phyloP scores from a whole-genome alignment of 1,140 invertebrate species.

The Euglossa dilemma region DNA sequence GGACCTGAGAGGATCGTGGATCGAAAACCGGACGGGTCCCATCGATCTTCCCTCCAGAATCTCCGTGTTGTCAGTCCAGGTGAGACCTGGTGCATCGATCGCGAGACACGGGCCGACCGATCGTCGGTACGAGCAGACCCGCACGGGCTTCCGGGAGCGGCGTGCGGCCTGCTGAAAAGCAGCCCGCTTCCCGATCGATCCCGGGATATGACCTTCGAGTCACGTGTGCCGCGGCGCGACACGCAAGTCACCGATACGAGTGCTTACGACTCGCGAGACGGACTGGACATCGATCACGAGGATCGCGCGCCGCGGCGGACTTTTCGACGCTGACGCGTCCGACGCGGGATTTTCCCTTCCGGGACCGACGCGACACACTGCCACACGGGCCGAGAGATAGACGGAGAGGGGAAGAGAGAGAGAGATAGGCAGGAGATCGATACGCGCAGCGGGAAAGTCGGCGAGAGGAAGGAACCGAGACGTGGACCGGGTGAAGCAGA shows the following conservation, averaged over 20 bases:
- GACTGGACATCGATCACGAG: constrained; percentile 54
- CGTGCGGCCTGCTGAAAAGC: constrained; percentile 12
- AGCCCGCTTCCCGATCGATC: constrained; percentile 50
- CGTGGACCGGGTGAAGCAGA: not conserved
- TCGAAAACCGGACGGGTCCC: not conserved
- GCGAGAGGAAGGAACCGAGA: not conserved
- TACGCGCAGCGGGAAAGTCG: not conserved
- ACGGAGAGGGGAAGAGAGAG: not conserved
- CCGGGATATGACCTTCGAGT: constrained; percentile 60
- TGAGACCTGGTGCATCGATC: constrained; percentile 40
- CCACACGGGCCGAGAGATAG: not conserved
- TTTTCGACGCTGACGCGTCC: constrained; percentile 5
- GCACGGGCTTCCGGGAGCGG: constrained; percentile 14
- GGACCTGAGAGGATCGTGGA: not conserved
- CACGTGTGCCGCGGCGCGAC: constrained; percentile 56
- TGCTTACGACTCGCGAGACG: constrained; percentile 22
- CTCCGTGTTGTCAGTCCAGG: not conserved
- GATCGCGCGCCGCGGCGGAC: constrained; percentile 33
- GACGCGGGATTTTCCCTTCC: constrained; percentile 22
- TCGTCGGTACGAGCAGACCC: constrained; percentile 37
- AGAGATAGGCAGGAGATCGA: constrained; percentile 1
- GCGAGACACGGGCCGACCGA: constrained; percentile 28
- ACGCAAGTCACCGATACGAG: constrained; percentile 45
- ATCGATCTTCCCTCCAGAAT: too few species aligned
- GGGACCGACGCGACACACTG: constrained; percentile 14